Conservation (phyloP, 1,140 invertebrate species). For the Drosophila dunni region DNA sequence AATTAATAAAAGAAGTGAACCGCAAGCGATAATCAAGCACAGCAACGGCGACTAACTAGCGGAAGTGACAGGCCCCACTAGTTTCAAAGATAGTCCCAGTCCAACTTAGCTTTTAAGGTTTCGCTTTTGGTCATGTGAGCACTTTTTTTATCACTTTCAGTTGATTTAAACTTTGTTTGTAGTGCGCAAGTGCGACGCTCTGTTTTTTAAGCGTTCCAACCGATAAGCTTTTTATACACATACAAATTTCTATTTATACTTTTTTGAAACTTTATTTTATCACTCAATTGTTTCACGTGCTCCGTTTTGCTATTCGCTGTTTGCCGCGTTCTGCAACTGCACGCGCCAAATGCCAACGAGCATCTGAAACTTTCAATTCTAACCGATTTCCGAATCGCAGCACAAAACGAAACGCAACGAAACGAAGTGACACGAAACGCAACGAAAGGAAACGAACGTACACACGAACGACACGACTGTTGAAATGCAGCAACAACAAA, state of each 20-base stretch:
- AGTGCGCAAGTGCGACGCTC: slow-evolving; percentile 59
- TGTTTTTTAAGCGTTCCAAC: not conserved
- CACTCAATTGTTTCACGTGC: not conserved
- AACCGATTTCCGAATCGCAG: slow-evolving; percentile 28
- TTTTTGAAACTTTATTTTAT: not conserved
- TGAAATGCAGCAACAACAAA: slow-evolving; percentile 2
- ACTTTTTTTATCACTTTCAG: slow-evolving; percentile 7
- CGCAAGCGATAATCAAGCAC: slow-evolving; percentile 3
- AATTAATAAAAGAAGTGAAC: not conserved
- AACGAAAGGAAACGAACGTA: not conserved
- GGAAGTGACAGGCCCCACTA: slow-evolving; percentile 4
- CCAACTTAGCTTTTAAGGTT: not conserved
- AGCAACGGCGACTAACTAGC: not conserved
- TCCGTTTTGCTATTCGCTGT: slow-evolving; percentile 2
- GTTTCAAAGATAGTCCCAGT: slow-evolving; percentile 10
- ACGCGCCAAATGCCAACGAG: slow-evolving; percentile 78
- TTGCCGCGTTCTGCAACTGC: slow-evolving; percentile 60
- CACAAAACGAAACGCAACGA: slow-evolving; percentile 13
- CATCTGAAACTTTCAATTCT: slow-evolving; percentile 65
- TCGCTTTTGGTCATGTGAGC: not conserved
- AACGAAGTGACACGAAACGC: not conserved
- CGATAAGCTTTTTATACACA: not conserved
- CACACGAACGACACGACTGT: slow-evolving; percentile 6
- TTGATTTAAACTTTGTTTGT: not conserved
- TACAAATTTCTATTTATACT: not conserved